A percentile compares a stretch with the other conserved stretches of the same genome.
Evolutionary conservation across 2,888 invertebrate genomes (phyloP).

Genomic region (Tenthredo amoena): DNA sequence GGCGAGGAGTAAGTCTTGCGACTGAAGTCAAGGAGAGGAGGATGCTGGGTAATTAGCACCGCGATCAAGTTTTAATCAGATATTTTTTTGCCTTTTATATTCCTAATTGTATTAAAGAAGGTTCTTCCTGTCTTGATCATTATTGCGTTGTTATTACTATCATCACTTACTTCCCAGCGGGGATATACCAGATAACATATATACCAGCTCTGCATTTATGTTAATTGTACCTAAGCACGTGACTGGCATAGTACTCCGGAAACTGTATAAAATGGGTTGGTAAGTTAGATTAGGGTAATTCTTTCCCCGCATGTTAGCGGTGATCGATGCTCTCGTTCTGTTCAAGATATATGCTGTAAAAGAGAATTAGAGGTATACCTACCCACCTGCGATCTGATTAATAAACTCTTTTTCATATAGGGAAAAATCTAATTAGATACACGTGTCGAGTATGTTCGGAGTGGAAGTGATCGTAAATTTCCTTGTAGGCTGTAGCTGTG

Average conservation of each 20-base stretch:
- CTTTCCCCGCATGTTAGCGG: neutral
- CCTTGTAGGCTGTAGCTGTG: neutral
- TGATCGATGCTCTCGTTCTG: neutral
- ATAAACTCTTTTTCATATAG: neutral
- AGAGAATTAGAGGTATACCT: neutral
- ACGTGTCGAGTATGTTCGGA: neutral
- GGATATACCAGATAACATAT: neutral
- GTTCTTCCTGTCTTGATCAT: neutral
- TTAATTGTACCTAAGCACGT: constrained; percentile 17
- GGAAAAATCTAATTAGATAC: neutral
- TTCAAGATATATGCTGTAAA: neutral
- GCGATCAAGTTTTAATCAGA: neutral
- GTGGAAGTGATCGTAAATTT: neutral
- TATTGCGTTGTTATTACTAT: constrained; percentile 3
- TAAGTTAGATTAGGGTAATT: neutral
- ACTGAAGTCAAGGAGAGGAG: neutral
- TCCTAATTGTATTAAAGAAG: neutral
- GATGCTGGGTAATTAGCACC: neutral
- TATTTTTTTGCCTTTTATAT: neutral
- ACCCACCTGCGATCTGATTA: neutral
- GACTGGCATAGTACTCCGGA: neutral
- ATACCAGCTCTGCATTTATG: neutral
- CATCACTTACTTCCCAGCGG: constrained; percentile 26
- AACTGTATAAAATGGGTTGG: neutral
- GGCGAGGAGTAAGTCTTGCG: neutral